Evolutionary conservation across 2,797 vertebrate species (phyloP).

Genomic region (Enteromius radiatus): DNA sequence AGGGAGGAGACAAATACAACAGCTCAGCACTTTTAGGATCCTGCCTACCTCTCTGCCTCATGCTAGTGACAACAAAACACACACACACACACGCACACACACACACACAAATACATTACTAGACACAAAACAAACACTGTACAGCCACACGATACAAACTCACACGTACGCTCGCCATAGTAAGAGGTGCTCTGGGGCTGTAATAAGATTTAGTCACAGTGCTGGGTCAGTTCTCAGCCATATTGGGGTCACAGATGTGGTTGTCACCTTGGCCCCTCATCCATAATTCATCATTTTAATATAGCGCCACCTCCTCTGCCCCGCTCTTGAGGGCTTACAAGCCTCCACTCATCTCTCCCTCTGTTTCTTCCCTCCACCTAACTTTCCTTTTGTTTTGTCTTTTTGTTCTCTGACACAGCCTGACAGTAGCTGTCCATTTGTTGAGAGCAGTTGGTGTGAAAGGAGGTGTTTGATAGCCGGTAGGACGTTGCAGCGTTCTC

Average conservation of each 20-base stretch:
- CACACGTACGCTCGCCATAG: constrained; percentile 26
- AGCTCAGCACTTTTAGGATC: constrained; percentile 75
- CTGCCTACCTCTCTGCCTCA: constrained; percentile 54
- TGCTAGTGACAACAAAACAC: constrained; percentile 66
- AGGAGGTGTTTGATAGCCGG: constrained; percentile 40
- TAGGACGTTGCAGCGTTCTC: constrained; percentile 10
- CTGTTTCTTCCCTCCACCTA: constrained; percentile 26
- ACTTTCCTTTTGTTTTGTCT: constrained; percentile 16
- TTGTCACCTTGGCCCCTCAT: constrained; percentile 64
- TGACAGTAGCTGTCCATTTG: constrained; percentile 46
- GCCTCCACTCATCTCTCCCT: not conserved
- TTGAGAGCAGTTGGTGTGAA: constrained; percentile 22
- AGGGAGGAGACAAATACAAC: constrained; percentile 66
- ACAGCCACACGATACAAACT: constrained; percentile 64
- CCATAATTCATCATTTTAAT: constrained; percentile 61
- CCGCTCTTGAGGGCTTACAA: constrained; percentile 15
- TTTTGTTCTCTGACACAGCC: constrained; percentile 28
- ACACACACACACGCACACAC: constrained; percentile 32
- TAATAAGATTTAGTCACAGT: constrained; percentile 76
- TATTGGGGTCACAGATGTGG: constrained; percentile 69
- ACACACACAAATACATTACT: constrained; percentile 43
- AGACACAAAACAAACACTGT: constrained; percentile 27
- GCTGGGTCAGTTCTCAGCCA: constrained; percentile 75
- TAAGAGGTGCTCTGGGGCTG: constrained; percentile 60
- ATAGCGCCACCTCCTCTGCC: constrained; percentile 62